Percentiles rank a stretch among this genome's conserved stretches.
phyloP scores from a whole-genome alignment of 2,113 vertebrate species.

The Prunella himalayana region DNA sequence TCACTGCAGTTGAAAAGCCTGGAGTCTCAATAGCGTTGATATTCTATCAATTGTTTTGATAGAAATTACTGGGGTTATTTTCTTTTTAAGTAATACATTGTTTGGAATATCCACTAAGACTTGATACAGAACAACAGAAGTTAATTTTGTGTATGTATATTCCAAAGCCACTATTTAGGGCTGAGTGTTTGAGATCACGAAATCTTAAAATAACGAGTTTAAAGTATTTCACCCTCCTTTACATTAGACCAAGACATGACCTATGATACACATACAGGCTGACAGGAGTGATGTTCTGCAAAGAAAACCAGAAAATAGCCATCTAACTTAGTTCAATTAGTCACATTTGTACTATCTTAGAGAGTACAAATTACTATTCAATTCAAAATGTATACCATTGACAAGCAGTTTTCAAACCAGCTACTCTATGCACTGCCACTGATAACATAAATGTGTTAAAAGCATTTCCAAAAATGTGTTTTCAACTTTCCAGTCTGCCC shows the following conservation, averaged over 20 bases:
- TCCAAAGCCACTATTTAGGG: background rate
- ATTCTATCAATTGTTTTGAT: too few species aligned
- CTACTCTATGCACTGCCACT: background rate
- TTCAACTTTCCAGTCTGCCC: background rate
- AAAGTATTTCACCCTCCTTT: background rate
- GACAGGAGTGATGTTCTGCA: background rate
- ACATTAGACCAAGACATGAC: background rate
- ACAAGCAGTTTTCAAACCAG: background rate
- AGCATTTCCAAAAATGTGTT: background rate
- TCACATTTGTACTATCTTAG: background rate
- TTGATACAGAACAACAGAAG: background rate
- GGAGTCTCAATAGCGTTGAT: background rate
- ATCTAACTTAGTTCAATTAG: background rate
- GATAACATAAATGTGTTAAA: background rate
- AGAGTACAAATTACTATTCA: background rate
- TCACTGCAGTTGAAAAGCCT: background rate
- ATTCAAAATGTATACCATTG: background rate
- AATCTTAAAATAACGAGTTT: background rate
- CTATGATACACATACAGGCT: background rate
- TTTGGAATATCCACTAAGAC: background rate
- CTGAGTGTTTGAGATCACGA: background rate
- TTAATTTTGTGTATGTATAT: background rate
- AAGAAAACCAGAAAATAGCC: background rate
- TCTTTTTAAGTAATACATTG: background rate
- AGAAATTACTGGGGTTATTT: background rate